Conservation (phyloP, 1,140 invertebrate species). For the Calycopis cecrops region DNA sequence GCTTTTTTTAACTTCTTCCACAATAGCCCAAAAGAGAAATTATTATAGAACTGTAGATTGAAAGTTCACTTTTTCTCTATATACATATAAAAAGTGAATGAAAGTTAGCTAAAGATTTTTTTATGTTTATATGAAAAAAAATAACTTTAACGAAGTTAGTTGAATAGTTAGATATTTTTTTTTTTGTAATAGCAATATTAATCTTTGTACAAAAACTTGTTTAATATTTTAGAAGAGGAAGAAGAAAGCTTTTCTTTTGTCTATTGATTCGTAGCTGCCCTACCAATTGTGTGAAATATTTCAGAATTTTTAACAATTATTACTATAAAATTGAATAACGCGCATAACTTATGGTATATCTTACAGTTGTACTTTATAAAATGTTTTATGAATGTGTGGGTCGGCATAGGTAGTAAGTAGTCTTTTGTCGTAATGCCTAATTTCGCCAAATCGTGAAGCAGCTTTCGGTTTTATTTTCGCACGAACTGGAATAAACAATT, state of each 20-base stretch:
- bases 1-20: too few species aligned
- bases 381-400: constrained; percentile 9
- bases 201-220: background rate
- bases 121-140: too few species aligned
- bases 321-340: background rate
- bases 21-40: too few species aligned
- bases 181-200: too few species aligned
- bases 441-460: constrained; percentile 41
- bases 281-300: constrained; percentile 63
- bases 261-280: constrained; percentile 71
- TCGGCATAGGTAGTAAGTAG: constrained; percentile 11
- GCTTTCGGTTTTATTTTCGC: constrained; percentile 65
- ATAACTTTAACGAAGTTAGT: too few species aligned
- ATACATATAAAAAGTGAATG: background rate
- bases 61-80: too few species aligned
- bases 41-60: too few species aligned
- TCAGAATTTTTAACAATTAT: constrained; percentile 14
- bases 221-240: constrained; percentile 37
- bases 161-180: too few species aligned
- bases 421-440: constrained; percentile 36
- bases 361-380: background rate
- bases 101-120: background rate
- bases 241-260: constrained; percentile 62
- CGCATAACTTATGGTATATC: background rate
- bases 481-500: constrained; percentile 56